Conservation (phyloP, 2,888 invertebrate genomes). For the Cryptosula pallasiana region DNA sequence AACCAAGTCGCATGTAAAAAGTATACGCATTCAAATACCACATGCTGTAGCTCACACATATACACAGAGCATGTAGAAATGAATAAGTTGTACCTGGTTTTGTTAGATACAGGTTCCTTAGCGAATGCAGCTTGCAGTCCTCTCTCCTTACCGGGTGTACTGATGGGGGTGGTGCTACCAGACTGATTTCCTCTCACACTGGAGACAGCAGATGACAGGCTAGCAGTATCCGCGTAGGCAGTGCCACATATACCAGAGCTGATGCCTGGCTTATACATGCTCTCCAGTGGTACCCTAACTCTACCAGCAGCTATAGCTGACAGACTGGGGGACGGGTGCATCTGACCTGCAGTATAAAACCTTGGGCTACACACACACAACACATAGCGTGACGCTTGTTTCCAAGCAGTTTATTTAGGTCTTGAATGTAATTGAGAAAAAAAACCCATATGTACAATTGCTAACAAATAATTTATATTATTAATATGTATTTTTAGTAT, state of each 20-base stretch:
- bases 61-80: too few species aligned
- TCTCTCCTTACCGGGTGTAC: neutral
- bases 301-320: slow-evolving; percentile 3
- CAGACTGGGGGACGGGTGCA: slow-evolving; percentile 3
- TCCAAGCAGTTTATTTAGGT: too few species aligned
- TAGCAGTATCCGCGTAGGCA: slow-evolving; percentile 37
- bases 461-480: too few species aligned
- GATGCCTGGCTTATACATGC: slow-evolving; percentile 31
- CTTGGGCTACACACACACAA: too few species aligned
- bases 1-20: too few species aligned
- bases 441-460: too few species aligned
- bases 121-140: neutral
- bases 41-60: too few species aligned
- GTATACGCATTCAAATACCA: too few species aligned
- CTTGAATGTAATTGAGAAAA: too few species aligned
- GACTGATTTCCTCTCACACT: slow-evolving; percentile 27
- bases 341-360: neutral
- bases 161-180: neutral
- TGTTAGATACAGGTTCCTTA: neutral
- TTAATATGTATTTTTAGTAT: too few species aligned
- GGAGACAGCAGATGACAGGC: slow-evolving; percentile 36
- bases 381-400: too few species aligned
- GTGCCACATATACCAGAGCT: slow-evolving; percentile 46
- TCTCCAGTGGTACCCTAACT: slow-evolving; percentile 17
- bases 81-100: neutral